Conservation (phyloP, 2,113 vertebrate genomes). For the Oxyura jamaicensis region DNA sequence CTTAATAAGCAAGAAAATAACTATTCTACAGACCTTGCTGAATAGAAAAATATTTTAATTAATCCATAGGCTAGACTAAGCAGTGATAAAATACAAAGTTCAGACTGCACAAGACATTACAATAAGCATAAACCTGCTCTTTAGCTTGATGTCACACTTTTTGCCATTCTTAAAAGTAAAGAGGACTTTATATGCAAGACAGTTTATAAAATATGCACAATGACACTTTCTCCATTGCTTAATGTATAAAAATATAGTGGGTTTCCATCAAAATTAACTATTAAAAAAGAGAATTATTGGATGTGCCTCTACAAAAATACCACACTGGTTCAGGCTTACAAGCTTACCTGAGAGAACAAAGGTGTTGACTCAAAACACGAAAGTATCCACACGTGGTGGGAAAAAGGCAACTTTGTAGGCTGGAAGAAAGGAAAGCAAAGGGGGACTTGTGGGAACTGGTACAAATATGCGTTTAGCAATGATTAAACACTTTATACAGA, state of each 20-base stretch:
- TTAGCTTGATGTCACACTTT: background rate
- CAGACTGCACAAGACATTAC: conserved; percentile 7
- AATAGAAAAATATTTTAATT: conserved; percentile 75
- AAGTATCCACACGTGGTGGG: background rate
- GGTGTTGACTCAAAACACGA: conserved; percentile 16
- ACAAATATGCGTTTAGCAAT: background rate
- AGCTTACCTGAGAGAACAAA: conserved; percentile 27
- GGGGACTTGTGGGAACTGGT: background rate
- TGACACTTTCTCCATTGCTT: conserved; percentile 11
- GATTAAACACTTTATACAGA: background rate
- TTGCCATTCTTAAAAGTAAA: background rate
- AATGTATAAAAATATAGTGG: conserved; percentile 61
- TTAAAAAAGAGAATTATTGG: conserved; percentile 27
- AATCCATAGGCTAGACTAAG: background rate
- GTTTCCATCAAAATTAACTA: conserved; percentile 55
- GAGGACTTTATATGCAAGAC: background rate
- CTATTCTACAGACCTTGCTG: conserved; percentile 17
- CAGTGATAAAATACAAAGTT: conserved; percentile 25
- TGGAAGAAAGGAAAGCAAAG: background rate
- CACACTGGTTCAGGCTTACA: background rate
- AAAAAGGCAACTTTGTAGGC: background rate
- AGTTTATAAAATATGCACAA: conserved; percentile 45
- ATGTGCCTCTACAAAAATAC: conserved; percentile 42
- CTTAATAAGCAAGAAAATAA: background rate
- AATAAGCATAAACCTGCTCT: conserved; percentile 15